These are phyloP conservation scores for Dallia pectoralis DNA, from an alignment of 2,797 vertebrate species.

Conservation along the genomic window DNA sequence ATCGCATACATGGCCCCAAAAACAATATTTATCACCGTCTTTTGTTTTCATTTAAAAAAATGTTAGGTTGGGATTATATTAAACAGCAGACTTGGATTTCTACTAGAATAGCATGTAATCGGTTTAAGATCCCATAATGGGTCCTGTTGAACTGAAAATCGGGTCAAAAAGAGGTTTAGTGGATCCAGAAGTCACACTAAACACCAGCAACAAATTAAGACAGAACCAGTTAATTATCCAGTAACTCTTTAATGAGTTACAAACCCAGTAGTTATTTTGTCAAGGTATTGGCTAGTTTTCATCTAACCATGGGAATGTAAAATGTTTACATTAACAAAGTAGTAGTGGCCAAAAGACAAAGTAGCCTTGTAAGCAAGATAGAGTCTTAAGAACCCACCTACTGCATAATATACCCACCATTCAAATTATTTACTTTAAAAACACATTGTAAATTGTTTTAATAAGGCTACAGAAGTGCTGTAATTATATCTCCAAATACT, in stretches of 20 bases:
- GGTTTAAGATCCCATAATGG: neutral
- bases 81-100: neutral
- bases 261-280: neutral
- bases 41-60: neutral
- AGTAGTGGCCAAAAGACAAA: neutral
- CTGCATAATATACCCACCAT: too few species aligned
- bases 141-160: neutral
- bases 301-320: slow-evolving; percentile 9
- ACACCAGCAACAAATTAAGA: neutral
- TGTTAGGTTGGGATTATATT: neutral
- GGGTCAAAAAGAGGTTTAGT: neutral
- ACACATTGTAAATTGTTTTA: too few species aligned
- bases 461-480: too few species aligned
- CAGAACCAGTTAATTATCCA: slow-evolving; percentile 2
- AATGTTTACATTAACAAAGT: neutral
- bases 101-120: neutral
- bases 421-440: too few species aligned
- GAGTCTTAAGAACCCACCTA: neutral
- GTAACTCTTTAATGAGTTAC: neutral
- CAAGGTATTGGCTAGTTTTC: neutral
- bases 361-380: neutral
- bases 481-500: too few species aligned
- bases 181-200: neutral
- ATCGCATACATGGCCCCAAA: neutral
- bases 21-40: too few species aligned